Conservation (phyloP, 1,140 invertebrate species). For the Limonius californicus region DNA sequence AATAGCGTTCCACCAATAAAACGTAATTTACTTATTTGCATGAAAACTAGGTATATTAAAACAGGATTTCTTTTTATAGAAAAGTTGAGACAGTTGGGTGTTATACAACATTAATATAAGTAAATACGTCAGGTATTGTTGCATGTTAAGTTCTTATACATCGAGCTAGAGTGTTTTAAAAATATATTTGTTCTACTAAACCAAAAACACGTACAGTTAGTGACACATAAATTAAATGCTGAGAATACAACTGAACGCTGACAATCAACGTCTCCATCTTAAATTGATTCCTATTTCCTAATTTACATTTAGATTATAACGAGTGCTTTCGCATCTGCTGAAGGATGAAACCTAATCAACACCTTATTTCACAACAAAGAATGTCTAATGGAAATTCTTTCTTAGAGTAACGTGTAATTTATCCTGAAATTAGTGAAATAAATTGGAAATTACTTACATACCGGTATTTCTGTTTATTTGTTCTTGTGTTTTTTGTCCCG, state of each 20-base stretch:
- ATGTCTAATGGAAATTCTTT: constrained; percentile 14
- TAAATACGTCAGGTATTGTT: too few relatives aligned
- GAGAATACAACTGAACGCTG: background rate
- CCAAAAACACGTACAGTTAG: too few relatives aligned
- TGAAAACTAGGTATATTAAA: too few relatives aligned
- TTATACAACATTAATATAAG: too few relatives aligned
- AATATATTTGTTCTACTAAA: too few relatives aligned
- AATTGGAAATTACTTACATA: constrained; percentile 13
- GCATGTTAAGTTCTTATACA: too few relatives aligned
- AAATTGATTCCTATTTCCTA: constrained; percentile 11
- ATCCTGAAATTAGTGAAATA: constrained; percentile 1
- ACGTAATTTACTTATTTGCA: too few relatives aligned
- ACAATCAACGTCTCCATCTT: background rate
- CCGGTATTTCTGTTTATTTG: constrained; percentile 2
- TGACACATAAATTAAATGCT: too few relatives aligned
- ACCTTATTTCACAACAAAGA: constrained; percentile 15
- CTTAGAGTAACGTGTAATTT: constrained; percentile 14
- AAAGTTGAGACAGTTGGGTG: too few relatives aligned
- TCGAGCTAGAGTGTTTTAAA: too few relatives aligned
- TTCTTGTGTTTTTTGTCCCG: background rate
- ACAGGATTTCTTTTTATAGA: too few relatives aligned
- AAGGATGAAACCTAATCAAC: constrained; percentile 13
- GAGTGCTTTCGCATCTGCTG: constrained; percentile 13
- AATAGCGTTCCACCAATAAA: too few relatives aligned
- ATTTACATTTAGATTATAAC: constrained; percentile 15